phyloP scores from a whole-genome alignment of 2,888 invertebrate genomes.

The Nomada fabriciana region DNA sequence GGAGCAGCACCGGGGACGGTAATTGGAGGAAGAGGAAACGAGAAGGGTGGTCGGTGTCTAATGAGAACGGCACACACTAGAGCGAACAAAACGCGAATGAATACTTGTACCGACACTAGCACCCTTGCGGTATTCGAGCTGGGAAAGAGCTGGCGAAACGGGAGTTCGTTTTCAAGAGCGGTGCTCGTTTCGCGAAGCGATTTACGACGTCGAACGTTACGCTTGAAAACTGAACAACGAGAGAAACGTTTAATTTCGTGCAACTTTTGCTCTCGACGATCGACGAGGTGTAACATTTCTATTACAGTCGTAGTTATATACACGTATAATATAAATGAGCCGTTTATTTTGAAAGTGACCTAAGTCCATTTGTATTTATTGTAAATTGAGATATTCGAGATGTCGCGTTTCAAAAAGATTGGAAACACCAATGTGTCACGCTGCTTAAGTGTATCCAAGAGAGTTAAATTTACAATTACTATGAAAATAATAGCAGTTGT shows the following conservation, averaged over 20 bases:
- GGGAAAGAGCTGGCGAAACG: constrained; percentile 27
- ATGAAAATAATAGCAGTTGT: too few relatives aligned
- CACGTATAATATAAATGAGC: too few relatives aligned
- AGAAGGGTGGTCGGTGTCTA: constrained; percentile 22
- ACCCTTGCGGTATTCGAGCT: constrained; percentile 19
- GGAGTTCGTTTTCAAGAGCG: constrained; percentile 1
- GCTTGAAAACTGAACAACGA: neutral
- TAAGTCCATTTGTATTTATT: too few relatives aligned
- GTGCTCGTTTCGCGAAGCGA: neutral
- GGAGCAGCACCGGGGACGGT: neutral
- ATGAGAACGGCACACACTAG: constrained; percentile 45
- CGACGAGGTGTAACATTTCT: neutral
- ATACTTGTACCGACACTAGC: constrained; percentile 44
- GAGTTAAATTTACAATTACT: too few relatives aligned
- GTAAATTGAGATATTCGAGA: too few relatives aligned
- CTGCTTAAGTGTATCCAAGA: too few relatives aligned
- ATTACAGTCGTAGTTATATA: too few relatives aligned
- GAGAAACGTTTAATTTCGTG: neutral
- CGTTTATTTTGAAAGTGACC: too few relatives aligned
- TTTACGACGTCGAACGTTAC: neutral
- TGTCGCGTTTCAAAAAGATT: too few relatives aligned
- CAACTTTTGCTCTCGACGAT: neutral
- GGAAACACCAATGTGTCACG: too few relatives aligned
- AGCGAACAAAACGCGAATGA: constrained; percentile 40
- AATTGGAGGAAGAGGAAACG: neutral